phyloP scores from a whole-genome alignment of 2,797 vertebrate genomes.

The Spinibarbus caldwelli region DNA sequence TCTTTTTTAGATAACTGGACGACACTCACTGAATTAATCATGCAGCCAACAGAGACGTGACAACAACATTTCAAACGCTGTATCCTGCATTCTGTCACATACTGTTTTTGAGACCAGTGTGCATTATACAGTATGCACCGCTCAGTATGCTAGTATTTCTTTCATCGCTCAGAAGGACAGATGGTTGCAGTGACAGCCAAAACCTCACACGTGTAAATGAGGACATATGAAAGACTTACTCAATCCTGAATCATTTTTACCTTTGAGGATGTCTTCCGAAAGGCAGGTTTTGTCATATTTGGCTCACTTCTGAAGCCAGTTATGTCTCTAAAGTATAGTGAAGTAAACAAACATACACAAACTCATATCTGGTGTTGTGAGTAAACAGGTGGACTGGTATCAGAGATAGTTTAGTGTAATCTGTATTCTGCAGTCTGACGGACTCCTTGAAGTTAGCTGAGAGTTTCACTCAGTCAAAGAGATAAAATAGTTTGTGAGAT shows the following conservation, averaged over 20 bases:
- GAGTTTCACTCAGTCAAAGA: slow-evolving; percentile 56
- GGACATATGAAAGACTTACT: slow-evolving; percentile 1
- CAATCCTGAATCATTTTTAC: background rate
- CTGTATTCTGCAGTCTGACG: slow-evolving; percentile 58
- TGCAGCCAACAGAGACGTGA: background rate
- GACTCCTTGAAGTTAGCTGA: slow-evolving; percentile 48
- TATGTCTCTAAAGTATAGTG: background rate
- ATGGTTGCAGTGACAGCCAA: background rate
- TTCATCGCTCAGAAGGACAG: background rate
- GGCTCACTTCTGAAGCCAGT: no score
- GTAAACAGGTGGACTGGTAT: slow-evolving; percentile 29
- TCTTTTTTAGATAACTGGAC: background rate
- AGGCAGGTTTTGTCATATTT: slow-evolving; percentile 4
- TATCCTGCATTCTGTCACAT: no score
- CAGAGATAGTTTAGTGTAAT: slow-evolving; percentile 45
- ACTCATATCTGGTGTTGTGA: background rate
- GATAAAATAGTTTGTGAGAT: slow-evolving; percentile 59
- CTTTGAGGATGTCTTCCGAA: background rate
- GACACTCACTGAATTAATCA: background rate
- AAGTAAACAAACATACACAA: slow-evolving; percentile 20
- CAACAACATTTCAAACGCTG: background rate
- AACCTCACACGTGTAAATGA: no score
- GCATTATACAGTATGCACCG: no score
- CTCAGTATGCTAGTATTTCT: background rate
- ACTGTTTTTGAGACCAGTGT: background rate